A percentile compares a stretch with the other conserved stretches of the same genome.
phyloP scores from a whole-genome alignment of 2,113 vertebrate genomes.

The Limnothrissa miodon region DNA sequence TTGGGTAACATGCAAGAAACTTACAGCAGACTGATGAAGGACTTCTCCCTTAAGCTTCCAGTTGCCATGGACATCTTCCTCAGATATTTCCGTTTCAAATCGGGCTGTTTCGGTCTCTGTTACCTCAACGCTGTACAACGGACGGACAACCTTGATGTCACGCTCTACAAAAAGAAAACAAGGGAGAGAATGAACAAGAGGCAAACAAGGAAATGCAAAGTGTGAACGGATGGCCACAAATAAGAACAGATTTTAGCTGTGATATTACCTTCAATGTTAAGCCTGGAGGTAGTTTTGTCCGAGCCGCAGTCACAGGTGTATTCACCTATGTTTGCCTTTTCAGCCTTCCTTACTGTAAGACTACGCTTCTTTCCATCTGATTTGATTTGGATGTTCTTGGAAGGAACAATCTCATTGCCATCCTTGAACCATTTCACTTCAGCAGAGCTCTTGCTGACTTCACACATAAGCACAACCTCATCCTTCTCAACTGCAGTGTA shows the following conservation, averaged over 20 bases:
- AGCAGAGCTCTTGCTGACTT: slow-evolving; percentile 88
- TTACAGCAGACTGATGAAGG: slow-evolving; percentile 85
- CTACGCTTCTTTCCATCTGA: slow-evolving; percentile 89
- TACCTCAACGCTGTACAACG: slow-evolving; percentile 85
- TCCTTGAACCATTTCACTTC: slow-evolving; percentile 97
- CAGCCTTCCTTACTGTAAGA: slow-evolving; percentile 85
- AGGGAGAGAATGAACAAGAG: neutral
- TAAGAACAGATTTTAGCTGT: neutral
- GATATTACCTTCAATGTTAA: slow-evolving; percentile 87
- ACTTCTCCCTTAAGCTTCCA: slow-evolving; percentile 90
- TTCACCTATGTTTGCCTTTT: slow-evolving; percentile 87
- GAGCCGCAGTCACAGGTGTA: slow-evolving; percentile 95
- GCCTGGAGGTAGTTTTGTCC: slow-evolving; percentile 87
- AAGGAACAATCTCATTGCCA: slow-evolving; percentile 86
- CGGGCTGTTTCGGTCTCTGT: slow-evolving; percentile 82
- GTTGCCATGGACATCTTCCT: slow-evolving; percentile 81
- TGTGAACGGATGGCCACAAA: neutral
- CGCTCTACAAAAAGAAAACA: slow-evolving; percentile 67
- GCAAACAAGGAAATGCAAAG: neutral
- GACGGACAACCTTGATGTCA: slow-evolving; percentile 82
- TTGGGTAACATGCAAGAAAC: slow-evolving; percentile 44
- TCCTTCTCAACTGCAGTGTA: slow-evolving; percentile 95
- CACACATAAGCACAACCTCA: slow-evolving; percentile 89
- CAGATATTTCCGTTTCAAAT: slow-evolving; percentile 88
- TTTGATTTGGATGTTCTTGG: slow-evolving; percentile 84